A percentile compares a stretch with the other conserved stretches of the same genome.
Evolutionary conservation across 2,888 invertebrate species (phyloP).

Genomic region (Sisyra nigra): DNA sequence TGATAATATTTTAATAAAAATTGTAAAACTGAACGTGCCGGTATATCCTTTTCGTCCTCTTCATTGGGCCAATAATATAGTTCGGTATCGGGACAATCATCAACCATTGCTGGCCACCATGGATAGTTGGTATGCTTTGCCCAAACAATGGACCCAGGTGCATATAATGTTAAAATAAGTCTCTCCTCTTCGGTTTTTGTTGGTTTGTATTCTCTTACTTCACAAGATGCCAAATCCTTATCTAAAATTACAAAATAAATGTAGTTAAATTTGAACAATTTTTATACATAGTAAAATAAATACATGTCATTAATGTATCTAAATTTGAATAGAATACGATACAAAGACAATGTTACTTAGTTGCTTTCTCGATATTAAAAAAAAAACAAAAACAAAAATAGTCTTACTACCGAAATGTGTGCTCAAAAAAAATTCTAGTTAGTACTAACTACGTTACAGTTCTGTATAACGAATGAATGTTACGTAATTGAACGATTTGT

Average conservation of each 20-base stretch:
- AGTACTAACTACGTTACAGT: no score
- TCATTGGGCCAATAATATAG: conserved; percentile 40
- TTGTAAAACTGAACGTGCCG: no score
- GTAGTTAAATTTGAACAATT: not conserved
- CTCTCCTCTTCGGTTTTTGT: conserved; percentile 31
- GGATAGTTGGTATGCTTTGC: conserved; percentile 42
- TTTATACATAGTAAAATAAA: not conserved
- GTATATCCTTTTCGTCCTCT: no score
- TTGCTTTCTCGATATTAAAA: not conserved
- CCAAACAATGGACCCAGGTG: conserved; percentile 51
- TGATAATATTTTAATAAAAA: not conserved
- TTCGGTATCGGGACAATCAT: conserved; percentile 45
- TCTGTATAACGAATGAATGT: no score
- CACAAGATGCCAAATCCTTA: conserved; percentile 24
- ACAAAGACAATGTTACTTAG: not conserved
- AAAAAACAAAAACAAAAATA: no score
- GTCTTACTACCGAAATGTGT: no score
- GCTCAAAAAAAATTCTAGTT: no score
- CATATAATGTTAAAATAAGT: conserved; percentile 38
- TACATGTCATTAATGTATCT: not conserved
- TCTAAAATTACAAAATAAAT: conserved; percentile 2
- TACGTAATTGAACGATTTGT: no score
- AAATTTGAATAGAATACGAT: not conserved
- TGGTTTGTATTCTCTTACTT: conserved; percentile 30
- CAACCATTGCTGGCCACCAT: conserved; percentile 60